phyloP scores from a whole-genome alignment of 1,140 invertebrate genomes.

The Anadara kagoshimensis region DNA sequence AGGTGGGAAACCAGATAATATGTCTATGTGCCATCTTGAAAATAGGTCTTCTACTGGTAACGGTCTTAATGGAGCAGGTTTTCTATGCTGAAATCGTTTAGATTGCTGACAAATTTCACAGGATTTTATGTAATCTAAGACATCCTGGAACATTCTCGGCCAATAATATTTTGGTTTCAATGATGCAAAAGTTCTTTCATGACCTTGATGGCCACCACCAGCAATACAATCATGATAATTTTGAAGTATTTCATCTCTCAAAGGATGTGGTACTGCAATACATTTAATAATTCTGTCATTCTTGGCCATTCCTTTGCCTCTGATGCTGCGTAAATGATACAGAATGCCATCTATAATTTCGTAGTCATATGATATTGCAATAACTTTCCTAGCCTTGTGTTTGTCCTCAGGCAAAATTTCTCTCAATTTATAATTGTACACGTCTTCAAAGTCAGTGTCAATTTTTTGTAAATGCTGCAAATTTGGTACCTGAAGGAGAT shows the following conservation, averaged over 20 bases:
- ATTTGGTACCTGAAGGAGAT: neutral
- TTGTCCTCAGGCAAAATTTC: constrained; percentile 10
- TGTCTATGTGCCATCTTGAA: constrained; percentile 35
- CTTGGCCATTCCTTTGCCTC: neutral
- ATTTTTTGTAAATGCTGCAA: neutral
- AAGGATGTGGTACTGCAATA: neutral
- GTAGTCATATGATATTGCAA: constrained; percentile 23
- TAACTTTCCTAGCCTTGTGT: constrained; percentile 8
- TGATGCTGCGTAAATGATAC: neutral
- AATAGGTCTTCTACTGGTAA: constrained; percentile 34
- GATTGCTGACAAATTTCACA: too few species aligned
- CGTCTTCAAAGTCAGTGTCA: neutral
- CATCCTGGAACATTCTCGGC: neutral
- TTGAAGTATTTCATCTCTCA: neutral
- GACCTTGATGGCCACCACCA: too few species aligned
- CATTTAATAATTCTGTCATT: neutral
- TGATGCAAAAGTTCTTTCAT: neutral
- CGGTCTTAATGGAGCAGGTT: constrained; percentile 12
- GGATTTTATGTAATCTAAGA: neutral
- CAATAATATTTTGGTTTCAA: neutral
- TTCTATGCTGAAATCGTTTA: constrained; percentile 1
- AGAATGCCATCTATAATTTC: constrained; percentile 9
- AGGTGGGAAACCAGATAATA: constrained; percentile 35
- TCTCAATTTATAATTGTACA: neutral
- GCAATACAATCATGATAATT: neutral